These are phyloP conservation scores for Papio anubis DNA, from an alignment of 2,113 vertebrate species.

Conservation along the genomic window DNA sequence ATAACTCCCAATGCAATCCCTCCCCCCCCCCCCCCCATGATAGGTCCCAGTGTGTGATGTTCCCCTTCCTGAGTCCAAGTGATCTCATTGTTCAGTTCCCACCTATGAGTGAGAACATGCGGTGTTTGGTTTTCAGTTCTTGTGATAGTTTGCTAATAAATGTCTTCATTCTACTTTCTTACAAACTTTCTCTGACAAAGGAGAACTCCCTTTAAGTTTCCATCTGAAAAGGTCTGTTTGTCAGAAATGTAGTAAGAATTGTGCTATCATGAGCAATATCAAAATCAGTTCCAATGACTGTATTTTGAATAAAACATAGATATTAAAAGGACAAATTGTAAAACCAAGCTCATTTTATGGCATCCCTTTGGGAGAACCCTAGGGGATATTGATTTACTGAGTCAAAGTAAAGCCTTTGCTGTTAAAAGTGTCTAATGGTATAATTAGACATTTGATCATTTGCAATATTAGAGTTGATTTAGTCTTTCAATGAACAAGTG, in stretches of 20 bases:
- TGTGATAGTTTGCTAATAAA: no score
- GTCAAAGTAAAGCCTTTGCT: conserved; percentile 52
- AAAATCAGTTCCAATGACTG: background rate
- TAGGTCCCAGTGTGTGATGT: no score
- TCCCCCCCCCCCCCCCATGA: no score
- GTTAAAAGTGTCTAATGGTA: background rate
- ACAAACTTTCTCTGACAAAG: background rate
- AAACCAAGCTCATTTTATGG: background rate
- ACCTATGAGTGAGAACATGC: no score
- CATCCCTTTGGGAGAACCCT: background rate
- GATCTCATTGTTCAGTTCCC: no score
- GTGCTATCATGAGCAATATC: background rate
- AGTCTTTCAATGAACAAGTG: conserved; percentile 36
- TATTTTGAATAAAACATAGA: conserved; percentile 25
- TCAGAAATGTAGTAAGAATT: background rate
- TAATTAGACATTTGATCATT: conserved; percentile 25
- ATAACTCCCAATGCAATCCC: no score
- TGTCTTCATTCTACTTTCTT: background rate
- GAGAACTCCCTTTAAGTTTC: background rate
- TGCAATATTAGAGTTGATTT: background rate
- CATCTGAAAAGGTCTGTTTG: background rate
- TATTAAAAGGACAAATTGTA: background rate
- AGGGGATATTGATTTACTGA: background rate
- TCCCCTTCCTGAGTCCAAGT: no score
- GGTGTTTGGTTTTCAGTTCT: no score